Evolutionary conservation across 2,888 invertebrate species (phyloP), one percentile per base, ranked within the genome.

Genomic region (Notodonta ziczac): DNA sequence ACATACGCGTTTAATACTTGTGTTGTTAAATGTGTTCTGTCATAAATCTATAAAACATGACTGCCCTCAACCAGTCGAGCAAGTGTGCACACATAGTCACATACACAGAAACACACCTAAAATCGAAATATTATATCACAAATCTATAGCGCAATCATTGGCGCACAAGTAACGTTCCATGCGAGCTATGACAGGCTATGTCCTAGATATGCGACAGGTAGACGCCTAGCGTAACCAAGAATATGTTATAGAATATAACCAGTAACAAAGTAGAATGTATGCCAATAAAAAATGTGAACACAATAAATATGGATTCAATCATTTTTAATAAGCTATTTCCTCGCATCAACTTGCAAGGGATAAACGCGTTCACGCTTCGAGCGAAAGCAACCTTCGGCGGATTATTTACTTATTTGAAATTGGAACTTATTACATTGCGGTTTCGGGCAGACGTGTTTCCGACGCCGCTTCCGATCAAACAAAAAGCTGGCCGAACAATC

Each of bases 371-470:
- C 66, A 67, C 62, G 64, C 77, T 66, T 81, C 83, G 69, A 77
- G 78, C 76, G 71, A 77, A 81, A 76, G 69, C 78, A 83, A 81
- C 87, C 88, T 87, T 86, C 83, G 82, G 77, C 82, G 84, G 84
- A 88, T 90, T 88, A 87, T 90, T 90, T 89, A 76, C 72, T 76
- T 76, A 87, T 88, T 90, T 86, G 84, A 91, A 91, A 93, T 91
- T 92, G 89, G 86, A 89, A 89, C 91, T 90, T 88, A 87, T 87
- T 87, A 85, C 78, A 80, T 86, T 93, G 93, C 85, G 92, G 93
- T 93, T 90, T 88, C 80, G 85, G 85, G 80, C 85, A 91, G 90
- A 91, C 92, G 91, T 90, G 91, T 90, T 90, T 93, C 93, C 91
- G 86, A 87, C 76, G 86, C 86, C 84, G 88, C 86, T 93, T 93